A percentile compares a stretch with the other conserved stretches of the same genome.
Conservation (phyloP, 2,113 vertebrate genomes). For the Callospermophilus lateralis region DNA sequence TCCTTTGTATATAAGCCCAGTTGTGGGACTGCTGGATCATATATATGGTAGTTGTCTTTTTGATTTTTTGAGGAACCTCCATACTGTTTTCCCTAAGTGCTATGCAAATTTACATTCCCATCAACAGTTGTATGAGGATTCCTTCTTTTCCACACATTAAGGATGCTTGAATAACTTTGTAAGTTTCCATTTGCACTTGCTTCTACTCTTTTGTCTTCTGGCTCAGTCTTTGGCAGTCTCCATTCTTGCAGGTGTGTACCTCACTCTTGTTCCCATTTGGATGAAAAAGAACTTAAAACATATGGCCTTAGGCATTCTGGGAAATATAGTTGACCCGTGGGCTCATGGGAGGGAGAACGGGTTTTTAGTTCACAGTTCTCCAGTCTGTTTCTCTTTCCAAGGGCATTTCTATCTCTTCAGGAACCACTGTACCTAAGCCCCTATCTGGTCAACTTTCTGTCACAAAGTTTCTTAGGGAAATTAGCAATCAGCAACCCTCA, state of each 20-base stretch:
- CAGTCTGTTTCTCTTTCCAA: background rate
- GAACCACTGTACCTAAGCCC: background rate
- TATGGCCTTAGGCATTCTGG: background rate
- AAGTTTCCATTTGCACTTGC: too few species aligned
- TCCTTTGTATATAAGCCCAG: background rate
- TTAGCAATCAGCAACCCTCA: background rate
- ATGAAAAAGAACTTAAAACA: background rate
- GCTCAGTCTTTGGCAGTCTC: too few species aligned
- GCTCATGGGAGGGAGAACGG: background rate
- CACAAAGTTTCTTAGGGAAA: background rate
- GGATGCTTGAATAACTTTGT: background rate
- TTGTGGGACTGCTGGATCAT: background rate
- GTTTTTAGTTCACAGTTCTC: background rate
- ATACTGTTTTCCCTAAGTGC: background rate
- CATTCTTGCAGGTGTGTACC: too few species aligned
- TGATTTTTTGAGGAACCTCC: background rate
- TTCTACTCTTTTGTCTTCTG: too few species aligned
- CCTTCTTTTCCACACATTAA: background rate
- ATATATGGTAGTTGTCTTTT: background rate
- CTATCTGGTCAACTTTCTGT: background rate
- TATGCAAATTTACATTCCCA: background rate
- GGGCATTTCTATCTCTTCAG: too few species aligned
- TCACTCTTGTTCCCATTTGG: background rate
- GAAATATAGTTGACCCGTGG: background rate
- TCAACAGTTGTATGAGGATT: background rate